phyloP scores from a whole-genome alignment of 2,113 vertebrate species.

The Telmatochromis sp. region DNA sequence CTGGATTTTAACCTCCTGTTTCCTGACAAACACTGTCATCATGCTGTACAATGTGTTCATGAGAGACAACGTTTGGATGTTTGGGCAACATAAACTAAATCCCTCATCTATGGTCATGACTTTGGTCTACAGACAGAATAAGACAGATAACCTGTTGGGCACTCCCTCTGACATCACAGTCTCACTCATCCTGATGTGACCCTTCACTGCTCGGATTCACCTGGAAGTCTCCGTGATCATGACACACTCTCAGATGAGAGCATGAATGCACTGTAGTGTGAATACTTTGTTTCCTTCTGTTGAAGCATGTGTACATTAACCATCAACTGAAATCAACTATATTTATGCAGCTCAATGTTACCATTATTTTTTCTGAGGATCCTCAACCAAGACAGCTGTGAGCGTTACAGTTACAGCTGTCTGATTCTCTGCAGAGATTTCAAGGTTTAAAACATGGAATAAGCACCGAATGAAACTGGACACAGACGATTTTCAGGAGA shows the following conservation, averaged over 20 bases:
- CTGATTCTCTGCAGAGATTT: neutral
- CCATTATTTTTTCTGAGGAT: neutral
- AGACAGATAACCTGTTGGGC: neutral
- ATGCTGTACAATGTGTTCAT: rapidly evolving
- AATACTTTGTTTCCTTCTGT: neutral
- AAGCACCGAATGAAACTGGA: rapidly evolving
- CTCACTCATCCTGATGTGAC: no score
- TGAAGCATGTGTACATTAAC: neutral
- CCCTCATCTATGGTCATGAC: neutral
- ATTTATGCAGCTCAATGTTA: neutral
- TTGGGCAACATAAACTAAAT: neutral
- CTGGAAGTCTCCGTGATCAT: rapidly evolving
- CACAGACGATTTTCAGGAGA: neutral
- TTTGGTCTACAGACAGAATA: neutral
- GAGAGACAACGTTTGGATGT: neutral
- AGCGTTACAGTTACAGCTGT: rapidly evolving
- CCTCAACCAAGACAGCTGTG: neutral
- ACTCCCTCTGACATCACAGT: neutral
- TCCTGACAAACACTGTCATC: neutral
- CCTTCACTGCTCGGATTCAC: neutral
- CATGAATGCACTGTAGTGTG: neutral
- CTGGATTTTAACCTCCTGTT: neutral
- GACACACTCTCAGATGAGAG: rapidly evolving
- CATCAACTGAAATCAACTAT: neutral
- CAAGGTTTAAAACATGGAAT: neutral